Conservation (phyloP, 1,140 invertebrate genomes). For the Drosophila kepulauana region DNA sequence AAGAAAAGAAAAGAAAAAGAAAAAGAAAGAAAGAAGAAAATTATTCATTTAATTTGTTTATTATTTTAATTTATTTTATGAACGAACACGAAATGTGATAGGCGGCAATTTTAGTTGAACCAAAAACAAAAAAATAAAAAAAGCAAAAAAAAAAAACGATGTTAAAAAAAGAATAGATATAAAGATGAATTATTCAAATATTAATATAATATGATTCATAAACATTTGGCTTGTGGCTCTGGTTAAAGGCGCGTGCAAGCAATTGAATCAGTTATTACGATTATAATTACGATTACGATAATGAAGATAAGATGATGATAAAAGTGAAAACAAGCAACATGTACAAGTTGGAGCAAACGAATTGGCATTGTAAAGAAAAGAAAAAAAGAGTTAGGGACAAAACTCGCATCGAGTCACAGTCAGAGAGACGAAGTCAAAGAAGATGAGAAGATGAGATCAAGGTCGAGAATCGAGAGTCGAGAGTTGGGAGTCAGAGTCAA, state of each 20-base stretch:
- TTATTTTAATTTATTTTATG: conserved; percentile 66
- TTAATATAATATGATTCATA: conserved; percentile 24
- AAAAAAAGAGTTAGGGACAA: conserved; percentile 33
- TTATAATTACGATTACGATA: conserved; percentile 42
- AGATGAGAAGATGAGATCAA: background rate
- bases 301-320: conserved; percentile 35
- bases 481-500: conserved; percentile 45
- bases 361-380: conserved; percentile 61
- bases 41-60: conserved; percentile 47
- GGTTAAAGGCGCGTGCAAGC: conserved; percentile 55
- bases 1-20: conserved; percentile 47
- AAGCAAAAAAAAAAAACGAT: conserved; percentile 17
- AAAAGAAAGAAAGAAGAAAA: conserved; percentile 11
- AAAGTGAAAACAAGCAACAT: conserved; percentile 45
- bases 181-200: conserved; percentile 18
- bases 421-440: conserved; percentile 34
- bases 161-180: conserved; percentile 7
- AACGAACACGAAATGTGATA: conserved; percentile 76
- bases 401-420: conserved; percentile 81
- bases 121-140: conserved; percentile 48
- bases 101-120: conserved; percentile 78
- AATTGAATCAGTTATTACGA: conserved; percentile 59
- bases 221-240: conserved; percentile 58
- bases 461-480: conserved; percentile 30
- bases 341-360: conserved; percentile 47